A percentile compares a stretch with the other conserved stretches of the same genome.
Evolutionary conservation across 1,140 invertebrate species (phyloP).

Genomic region (Dinoponera quadriceps): DNA sequence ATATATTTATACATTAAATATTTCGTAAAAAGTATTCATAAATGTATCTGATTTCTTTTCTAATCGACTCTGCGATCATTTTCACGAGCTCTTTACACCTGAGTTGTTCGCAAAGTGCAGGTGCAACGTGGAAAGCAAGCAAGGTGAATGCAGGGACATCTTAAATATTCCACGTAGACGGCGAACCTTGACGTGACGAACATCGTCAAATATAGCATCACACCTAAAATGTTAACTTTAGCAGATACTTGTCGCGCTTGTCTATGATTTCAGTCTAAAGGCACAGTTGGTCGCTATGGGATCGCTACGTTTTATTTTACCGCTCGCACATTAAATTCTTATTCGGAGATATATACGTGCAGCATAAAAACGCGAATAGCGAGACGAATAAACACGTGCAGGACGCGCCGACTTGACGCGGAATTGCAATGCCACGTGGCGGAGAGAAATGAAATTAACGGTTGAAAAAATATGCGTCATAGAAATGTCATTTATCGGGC

Average conservation of each 20-base stretch:
- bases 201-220: constrained; percentile 48
- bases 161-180: constrained; percentile 56
- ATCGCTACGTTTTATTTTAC: constrained; percentile 14
- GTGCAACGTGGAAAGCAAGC: neutral
- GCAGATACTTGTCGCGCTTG: constrained; percentile 13
- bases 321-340: constrained; percentile 35
- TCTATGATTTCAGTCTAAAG: constrained; percentile 6
- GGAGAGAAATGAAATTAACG: neutral
- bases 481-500: neutral
- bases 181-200: constrained; percentile 51
- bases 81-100: neutral
- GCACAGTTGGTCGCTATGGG: constrained; percentile 12
- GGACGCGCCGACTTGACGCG: neutral
- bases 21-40: too few relatives aligned
- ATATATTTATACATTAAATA: too few relatives aligned
- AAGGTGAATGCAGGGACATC: constrained; percentile 37
- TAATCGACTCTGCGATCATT: neutral
- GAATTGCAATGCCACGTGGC: neutral
- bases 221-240: constrained; percentile 43
- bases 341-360: constrained; percentile 10
- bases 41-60: too few relatives aligned
- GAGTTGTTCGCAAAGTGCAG: constrained; percentile 13
- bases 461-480: neutral
- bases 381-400: neutral
- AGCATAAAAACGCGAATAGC: constrained; percentile 2